Evolutionary conservation across 2,797 vertebrate genomes (phyloP), one percentile per base, ranked within the genome.

Genomic region (Poeciliopsis infans): DNA sequence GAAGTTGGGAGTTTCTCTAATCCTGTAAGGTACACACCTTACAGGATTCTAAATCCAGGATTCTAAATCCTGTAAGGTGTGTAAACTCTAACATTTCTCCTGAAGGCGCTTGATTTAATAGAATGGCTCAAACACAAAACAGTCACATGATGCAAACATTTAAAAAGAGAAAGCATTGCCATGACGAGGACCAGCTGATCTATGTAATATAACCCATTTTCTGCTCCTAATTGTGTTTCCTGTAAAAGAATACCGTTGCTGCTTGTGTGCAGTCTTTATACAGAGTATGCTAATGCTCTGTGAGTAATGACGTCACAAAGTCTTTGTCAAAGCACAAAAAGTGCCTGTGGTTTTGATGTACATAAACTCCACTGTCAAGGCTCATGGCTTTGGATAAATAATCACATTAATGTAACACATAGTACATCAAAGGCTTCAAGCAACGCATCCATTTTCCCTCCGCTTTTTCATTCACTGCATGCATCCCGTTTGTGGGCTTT

Each of bases 381-480:
- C 85, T 90, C 74, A 46, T 45, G 82, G 84, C 80, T 81, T 78
- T 78, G 82, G 81, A 86, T 83, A 83, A 91, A 85, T 87, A 90
- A 86, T 89, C 69, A 66, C 73, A 25, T 88, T 91, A 91, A 86
- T 75, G 43, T 91, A 91, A 91, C 77, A 71, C 79, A 43, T 1
- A 79, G 68, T 73, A 78, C 73, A 80, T 90, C 85, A 89, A 71
- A 89, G 68, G 79, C 80, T 87, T 39, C 0, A 46, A 85, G 83
- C 85, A 47, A 39, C 59, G 51, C 7, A 18, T 69, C 79, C 2
- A 31, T 75, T 86, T 84, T 28, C 59, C 46, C 55, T 76, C 57
- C 2, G 71, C 82, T 81, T 76, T 53, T 80, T 85, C 77, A 33
- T 79, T 83, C 79, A 51, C 16, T 13, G 57, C 74, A 59, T 78